Conservation (phyloP, 2,888 invertebrate species). For the Drosophila heteroneura region DNA sequence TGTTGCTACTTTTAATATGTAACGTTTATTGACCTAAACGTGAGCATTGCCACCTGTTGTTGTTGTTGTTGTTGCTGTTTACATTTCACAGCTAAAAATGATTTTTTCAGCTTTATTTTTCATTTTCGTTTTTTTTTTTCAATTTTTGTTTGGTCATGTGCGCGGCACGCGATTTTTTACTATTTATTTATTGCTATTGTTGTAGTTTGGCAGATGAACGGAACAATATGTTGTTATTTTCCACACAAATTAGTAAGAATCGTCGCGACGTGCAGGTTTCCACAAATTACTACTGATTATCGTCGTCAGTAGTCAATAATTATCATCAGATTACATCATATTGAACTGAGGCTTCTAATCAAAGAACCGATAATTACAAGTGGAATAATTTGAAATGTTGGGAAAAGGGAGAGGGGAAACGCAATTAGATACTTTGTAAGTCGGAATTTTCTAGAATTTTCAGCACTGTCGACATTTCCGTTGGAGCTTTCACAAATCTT, state of each 20-base stretch:
- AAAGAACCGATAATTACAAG: constrained; percentile 8
- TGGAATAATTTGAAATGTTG: not conserved
- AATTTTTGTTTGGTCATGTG: constrained; percentile 49
- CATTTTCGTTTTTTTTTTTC: constrained; percentile 28
- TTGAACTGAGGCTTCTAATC: constrained; percentile 11
- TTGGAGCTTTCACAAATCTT: not conserved
- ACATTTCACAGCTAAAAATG: constrained; percentile 24
- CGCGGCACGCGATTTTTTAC: constrained; percentile 59
- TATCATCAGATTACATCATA: constrained; percentile 39
- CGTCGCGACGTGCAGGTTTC: constrained; percentile 19
- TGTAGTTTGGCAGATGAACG: constrained; percentile 21
- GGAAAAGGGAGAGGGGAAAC: not conserved
- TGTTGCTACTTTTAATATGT: constrained; percentile 42
- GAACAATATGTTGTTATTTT: constrained; percentile 30
- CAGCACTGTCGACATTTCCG: not conserved
- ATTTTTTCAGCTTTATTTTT: constrained; percentile 19
- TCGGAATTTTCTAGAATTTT: constrained; percentile 11
- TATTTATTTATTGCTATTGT: constrained; percentile 14
- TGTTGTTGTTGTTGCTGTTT: constrained; percentile 24
- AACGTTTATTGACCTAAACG: constrained; percentile 75
- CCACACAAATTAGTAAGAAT: constrained; percentile 21
- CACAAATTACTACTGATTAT: constrained; percentile 42
- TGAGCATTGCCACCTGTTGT: not conserved
- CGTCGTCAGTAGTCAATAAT: constrained; percentile 14
- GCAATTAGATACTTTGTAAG: constrained; percentile 3